These are phyloP conservation scores for Lepidochrysops patricia DNA, from an alignment of 2,888 invertebrate species.

Conservation along the genomic window DNA sequence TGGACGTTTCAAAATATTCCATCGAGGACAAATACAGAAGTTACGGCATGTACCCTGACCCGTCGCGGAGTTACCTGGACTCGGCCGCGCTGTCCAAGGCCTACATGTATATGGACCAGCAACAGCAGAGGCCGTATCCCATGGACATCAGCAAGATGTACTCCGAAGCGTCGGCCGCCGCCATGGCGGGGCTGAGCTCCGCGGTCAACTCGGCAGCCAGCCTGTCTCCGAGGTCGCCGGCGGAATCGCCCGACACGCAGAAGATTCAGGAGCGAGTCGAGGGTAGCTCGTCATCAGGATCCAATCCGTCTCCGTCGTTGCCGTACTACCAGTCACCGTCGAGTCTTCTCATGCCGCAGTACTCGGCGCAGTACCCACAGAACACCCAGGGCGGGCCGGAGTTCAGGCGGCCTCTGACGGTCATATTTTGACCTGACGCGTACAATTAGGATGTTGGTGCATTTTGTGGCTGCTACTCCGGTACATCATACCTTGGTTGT, in stretches of 20 bases:
- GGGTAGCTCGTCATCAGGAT: conserved; percentile 75
- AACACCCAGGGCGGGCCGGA: conserved; percentile 77
- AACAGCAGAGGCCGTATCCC: conserved; percentile 69
- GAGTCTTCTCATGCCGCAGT: conserved; percentile 79
- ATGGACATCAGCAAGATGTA: conserved; percentile 81
- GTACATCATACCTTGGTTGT: background rate
- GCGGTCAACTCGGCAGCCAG: conserved; percentile 61
- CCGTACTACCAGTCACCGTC: conserved; percentile 75
- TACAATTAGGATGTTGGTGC: conserved; percentile 26
- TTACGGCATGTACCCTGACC: conserved; percentile 84
- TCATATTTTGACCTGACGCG: conserved; percentile 86
- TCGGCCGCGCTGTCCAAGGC: conserved; percentile 83
- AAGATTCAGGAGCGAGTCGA: conserved; percentile 67
- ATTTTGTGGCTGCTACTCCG: too few species aligned
- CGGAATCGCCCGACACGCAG: conserved; percentile 74
- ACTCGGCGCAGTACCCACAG: conserved; percentile 75
- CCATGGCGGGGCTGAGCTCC: conserved; percentile 71
- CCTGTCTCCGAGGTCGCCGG: conserved; percentile 57
- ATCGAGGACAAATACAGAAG: conserved; percentile 85
- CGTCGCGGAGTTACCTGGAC: conserved; percentile 81
- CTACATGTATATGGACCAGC: conserved; percentile 84
- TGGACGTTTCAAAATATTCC: conserved; percentile 86
- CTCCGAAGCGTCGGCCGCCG: conserved; percentile 76
- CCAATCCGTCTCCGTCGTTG: conserved; percentile 77
- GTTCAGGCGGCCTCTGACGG: conserved; percentile 83